Evolutionary conservation across 1,140 invertebrate species (phyloP).

Genomic region (Lordiphosa stackelbergi): DNA sequence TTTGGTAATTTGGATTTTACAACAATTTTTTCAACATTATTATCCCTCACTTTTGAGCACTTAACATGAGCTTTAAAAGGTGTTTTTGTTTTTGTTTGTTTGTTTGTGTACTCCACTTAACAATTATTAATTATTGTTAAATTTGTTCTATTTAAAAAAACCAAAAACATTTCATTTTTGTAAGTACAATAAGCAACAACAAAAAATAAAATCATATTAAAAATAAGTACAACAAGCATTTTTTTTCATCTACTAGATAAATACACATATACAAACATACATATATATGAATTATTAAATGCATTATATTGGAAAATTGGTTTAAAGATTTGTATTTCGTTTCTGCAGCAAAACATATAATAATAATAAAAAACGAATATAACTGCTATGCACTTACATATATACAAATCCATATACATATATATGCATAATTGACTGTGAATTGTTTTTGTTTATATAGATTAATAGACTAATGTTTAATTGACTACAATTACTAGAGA

Average conservation of each 20-base stretch:
- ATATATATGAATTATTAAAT: conserved; percentile 60
- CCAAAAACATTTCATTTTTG: conserved; percentile 36
- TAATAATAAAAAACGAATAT: conserved; percentile 20
- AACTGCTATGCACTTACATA: conserved; percentile 14
- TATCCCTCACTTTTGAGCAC: conserved; percentile 20
- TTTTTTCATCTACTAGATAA: conserved; percentile 28
- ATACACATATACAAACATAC: conserved; percentile 42
- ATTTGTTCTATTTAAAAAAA: conserved; percentile 31
- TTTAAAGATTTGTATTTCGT: conserved; percentile 23
- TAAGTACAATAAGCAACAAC: conserved; percentile 58
- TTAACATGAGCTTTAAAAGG: conserved; percentile 36
- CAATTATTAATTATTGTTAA: conserved; percentile 26
- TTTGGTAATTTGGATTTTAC: conserved; percentile 68
- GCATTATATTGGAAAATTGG: conserved; percentile 65
- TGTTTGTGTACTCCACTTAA: conserved; percentile 13
- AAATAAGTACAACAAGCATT: conserved; percentile 67
- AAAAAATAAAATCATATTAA: conserved; percentile 32
- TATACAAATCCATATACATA: conserved; percentile 54
- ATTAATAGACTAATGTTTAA: conserved; percentile 48
- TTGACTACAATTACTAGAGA: conserved; percentile 72
- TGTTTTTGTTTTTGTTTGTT: background rate
- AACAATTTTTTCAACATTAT: conserved; percentile 45
- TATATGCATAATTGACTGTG: conserved; percentile 55
- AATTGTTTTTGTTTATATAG: conserved; percentile 32
- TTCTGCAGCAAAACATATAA: conserved; percentile 13